A percentile compares a stretch with the other conserved stretches of the same genome.
Evolutionary conservation across 2,113 vertebrate species (phyloP).

Genomic region (Osmerus eperlanus): DNA sequence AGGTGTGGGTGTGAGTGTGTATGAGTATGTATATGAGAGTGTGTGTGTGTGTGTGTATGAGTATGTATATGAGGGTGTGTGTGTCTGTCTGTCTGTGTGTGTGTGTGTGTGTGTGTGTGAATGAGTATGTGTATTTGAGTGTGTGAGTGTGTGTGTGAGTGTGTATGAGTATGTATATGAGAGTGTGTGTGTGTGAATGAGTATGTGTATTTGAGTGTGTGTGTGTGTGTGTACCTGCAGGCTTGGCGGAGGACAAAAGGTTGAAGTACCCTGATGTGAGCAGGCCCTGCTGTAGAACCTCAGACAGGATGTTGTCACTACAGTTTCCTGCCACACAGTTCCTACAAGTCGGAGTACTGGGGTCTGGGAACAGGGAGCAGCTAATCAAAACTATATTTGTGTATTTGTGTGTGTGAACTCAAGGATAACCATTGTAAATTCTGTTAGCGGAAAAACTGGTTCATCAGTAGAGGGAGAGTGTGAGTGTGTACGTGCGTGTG

Average conservation of each 20-base stretch:
- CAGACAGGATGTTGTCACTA: conserved; percentile 52
- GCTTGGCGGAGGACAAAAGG: conserved; percentile 45
- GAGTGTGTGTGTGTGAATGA: neutral
- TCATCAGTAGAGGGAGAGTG: neutral
- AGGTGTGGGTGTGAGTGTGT: neutral
- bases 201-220: neutral
- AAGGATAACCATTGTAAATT: neutral
- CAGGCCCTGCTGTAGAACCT: conserved; percentile 35
- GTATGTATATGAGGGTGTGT: neutral
- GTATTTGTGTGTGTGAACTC: neutral
- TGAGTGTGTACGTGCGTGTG: neutral
- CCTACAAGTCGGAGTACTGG: conserved; percentile 48
- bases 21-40: neutral
- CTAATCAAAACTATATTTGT: neutral
- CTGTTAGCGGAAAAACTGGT: neutral
- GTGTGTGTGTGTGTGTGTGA: neutral
- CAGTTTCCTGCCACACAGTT: conserved; percentile 47
- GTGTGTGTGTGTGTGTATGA: neutral
- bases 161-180: neutral
- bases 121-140: neutral
- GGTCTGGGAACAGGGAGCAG: conserved; percentile 25
- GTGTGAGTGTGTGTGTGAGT: neutral
- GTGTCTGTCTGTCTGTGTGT: too few relatives aligned
- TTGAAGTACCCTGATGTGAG: conserved; percentile 67
- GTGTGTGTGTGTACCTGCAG: conserved; percentile 41